Base-by-base conservation (phyloP, 2,113 vertebrate species). In the Crotalus tigris region DNA sequence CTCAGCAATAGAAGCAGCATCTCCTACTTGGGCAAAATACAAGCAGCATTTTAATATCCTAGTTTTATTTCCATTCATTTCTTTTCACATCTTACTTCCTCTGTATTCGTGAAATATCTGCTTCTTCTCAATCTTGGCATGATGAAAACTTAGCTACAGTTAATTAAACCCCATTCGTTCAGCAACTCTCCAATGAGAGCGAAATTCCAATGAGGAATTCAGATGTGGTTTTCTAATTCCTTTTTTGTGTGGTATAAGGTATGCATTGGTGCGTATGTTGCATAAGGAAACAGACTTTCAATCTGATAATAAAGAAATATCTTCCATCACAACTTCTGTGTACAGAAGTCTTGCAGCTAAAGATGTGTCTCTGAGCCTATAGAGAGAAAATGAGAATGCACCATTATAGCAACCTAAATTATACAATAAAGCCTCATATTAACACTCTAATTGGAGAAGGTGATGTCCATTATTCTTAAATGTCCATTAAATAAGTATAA, bases 1-100 rank as follows among this genome's bases (percentile, higher is more conserved):
- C 19, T 81, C 69, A 39, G n/a, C n/a, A 81, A n/a, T 69, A 69
- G n/a, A 69, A 96, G 95, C 69, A 33, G 15, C 15, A 81, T 39
- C 17, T 81, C 33, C 33, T 95, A 93, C 96, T 87, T 94, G 95
- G 39, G 59, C 64, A 93, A 88, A 81, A n/a, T 29, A 61, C 64
- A 88, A 88, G 24, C n/a, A 81, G 19, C 5, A 75, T 49, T 91
- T 96, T 94, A 61, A 95, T 93, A 86, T 8, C 5, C 10, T 12
- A 0, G 0, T 19, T 95, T 95, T 58, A 3, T 90, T 94, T 91
- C 15, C 93, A 21, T 39, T 19, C 33, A 81, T 92, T 95, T 90
- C 17, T 87, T 94, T 96, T 95, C 49, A 88, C 85, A 33, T 93
- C 85, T 23, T 4, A 87, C 0, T 91, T 95, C 92, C 29, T 9